Evolutionary conservation across 1,140 invertebrate species (phyloP).

Genomic region (Homarus americanus): DNA sequence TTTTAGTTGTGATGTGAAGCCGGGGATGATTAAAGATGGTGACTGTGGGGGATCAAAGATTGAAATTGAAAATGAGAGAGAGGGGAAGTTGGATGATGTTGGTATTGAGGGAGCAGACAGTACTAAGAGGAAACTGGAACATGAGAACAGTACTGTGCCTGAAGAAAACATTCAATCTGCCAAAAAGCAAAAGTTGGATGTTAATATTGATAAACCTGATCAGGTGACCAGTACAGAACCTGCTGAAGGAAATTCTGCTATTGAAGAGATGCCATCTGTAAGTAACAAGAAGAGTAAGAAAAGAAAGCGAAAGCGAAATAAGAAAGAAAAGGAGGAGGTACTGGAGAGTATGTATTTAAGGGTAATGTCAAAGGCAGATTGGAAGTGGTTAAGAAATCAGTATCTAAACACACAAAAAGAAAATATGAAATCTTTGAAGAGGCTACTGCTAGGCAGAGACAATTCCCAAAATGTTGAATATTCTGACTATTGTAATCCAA

Average conservation of each 20-base stretch:
- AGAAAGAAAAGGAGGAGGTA: conserved; percentile 57
- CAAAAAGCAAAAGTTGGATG: conserved; percentile 2
- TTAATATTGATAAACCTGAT: neutral
- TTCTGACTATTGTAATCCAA: neutral
- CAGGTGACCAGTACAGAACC: no score
- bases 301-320: conserved; percentile 63
- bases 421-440: conserved; percentile 62
- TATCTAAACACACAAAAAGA: conserved; percentile 63
- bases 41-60: neutral
- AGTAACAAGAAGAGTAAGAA: conserved; percentile 54
- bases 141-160: neutral
- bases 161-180: neutral
- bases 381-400: conserved; percentile 64
- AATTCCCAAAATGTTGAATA: neutral
- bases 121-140: neutral
- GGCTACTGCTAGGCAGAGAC: conserved; percentile 25
- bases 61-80: neutral
- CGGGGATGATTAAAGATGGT: neutral
- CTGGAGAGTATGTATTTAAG: conserved; percentile 63
- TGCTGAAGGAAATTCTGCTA: neutral
- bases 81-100: neutral
- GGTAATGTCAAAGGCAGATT: conserved; percentile 67
- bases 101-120: neutral
- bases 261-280: neutral
- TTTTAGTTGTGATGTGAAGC: neutral